Percentiles rank a stretch among this genome's conserved stretches.
Conservation (phyloP, 2,888 invertebrate genomes). For the Trisateles emortualis region DNA sequence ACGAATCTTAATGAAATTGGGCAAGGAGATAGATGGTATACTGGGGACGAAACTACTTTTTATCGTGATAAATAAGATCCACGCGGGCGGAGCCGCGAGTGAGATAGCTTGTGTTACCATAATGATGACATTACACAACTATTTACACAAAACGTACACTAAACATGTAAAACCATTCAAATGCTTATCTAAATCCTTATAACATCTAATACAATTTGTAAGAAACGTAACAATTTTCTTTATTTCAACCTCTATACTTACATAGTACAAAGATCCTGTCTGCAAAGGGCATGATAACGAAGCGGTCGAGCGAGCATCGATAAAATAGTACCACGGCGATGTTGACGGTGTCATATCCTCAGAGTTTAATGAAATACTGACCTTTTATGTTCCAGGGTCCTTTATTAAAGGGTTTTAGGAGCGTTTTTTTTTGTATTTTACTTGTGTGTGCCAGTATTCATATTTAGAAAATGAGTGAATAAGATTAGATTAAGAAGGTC, state of each 20-base stretch:
- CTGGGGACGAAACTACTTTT: too few relatives aligned
- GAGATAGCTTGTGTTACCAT: too few relatives aligned
- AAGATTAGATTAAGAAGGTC: too few relatives aligned
- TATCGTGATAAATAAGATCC: too few relatives aligned
- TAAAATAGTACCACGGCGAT: conserved; percentile 28
- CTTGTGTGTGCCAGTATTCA: background rate
- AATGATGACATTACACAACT: background rate
- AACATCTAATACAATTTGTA: conserved; percentile 3
- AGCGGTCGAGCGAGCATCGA: conserved; percentile 6
- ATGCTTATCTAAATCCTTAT: conserved; percentile 1
- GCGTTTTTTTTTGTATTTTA: background rate
- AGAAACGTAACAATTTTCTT: background rate
- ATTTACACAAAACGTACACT: background rate
- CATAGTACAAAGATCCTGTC: background rate
- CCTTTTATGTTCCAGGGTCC: background rate
- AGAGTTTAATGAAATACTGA: conserved; percentile 1
- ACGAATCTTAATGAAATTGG: too few relatives aligned
- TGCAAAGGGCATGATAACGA: conserved; percentile 14
- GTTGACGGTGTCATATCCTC: conserved; percentile 15
- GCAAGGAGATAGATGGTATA: too few relatives aligned
- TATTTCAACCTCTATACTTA: background rate
- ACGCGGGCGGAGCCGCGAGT: too few relatives aligned
- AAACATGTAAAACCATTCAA: background rate
- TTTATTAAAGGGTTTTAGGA: background rate
- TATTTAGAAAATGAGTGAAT: too few relatives aligned